Evolutionary conservation across 37 sponge, comb jelly and placozoan genomes (phyloP).

Genomic region (Hexactinellida sp.): DNA sequence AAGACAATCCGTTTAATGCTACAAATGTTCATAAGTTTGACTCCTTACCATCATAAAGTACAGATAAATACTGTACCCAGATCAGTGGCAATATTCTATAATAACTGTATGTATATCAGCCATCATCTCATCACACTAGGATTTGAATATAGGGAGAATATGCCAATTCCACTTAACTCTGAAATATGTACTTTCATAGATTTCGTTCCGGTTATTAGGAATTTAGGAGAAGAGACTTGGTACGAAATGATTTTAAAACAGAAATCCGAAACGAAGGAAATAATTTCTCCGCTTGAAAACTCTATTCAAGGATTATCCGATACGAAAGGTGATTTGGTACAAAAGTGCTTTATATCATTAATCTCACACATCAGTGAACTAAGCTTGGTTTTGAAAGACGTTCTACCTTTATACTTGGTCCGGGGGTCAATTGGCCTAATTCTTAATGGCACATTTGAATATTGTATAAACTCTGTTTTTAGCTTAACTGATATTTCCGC

Average conservation of each 20-base stretch:
- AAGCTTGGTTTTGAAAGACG: slow-evolving; percentile 36
- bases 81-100: slow-evolving; percentile 50
- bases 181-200: slow-evolving; percentile 58
- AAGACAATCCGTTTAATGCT: slow-evolving; percentile 36
- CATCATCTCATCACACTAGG: slow-evolving; percentile 66
- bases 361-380: slow-evolving; percentile 30
- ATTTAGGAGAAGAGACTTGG: slow-evolving; percentile 53
- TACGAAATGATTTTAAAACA: slow-evolving; percentile 47
- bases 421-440: slow-evolving; percentile 30
- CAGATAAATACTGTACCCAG: slow-evolving; percentile 35
- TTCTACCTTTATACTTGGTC: slow-evolving; percentile 33
- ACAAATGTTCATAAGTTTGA: slow-evolving; percentile 42
- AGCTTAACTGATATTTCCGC: slow-evolving; percentile 54
- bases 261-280: slow-evolving; percentile 21
- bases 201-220: slow-evolving; percentile 39
- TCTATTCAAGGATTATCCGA: slow-evolving; percentile 25
- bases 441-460: slow-evolving; percentile 27
- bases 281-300: slow-evolving; percentile 23
- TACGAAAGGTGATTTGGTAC: slow-evolving; percentile 21
- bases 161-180: slow-evolving; percentile 30
- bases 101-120: slow-evolving; percentile 74
- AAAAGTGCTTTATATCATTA: slow-evolving; percentile 20
- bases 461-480: slow-evolving; percentile 31
- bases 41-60: slow-evolving; percentile 31
- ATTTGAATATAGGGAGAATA: slow-evolving; percentile 34